Base-by-base conservation (phyloP, 2,888 invertebrate genomes). In the Byasa hedistus region DNA sequence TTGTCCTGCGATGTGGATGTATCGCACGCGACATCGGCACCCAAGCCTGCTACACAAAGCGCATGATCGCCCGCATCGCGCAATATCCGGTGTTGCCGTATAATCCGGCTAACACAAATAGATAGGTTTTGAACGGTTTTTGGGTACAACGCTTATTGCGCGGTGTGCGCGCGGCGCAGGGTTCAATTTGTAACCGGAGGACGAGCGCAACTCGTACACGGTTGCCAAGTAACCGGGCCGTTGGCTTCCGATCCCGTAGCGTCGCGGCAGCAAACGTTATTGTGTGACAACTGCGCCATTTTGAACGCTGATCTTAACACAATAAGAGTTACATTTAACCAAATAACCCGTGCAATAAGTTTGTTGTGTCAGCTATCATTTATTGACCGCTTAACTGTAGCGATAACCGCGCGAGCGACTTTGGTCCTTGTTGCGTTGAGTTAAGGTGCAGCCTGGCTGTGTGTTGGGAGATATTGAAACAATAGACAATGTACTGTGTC, bases 141-240 rank as follows among this genome's bases (percentile, higher is more conserved):
- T 70, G 68, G 70, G 73, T 74, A 72, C 76, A 73, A 75, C 74
- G 70, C 70, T 72, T 70, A 73, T 72, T 72, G 69, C 55, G 52
- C 48, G 39, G 54, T 72, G 64, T 56, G 12, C 0, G 12, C 8
- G 32, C 19, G 54, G 10, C 44, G 64, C 70, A 71, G 66, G 61
- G 72, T 72, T 62, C 66, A 75, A 75, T 72, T 74, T 72, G 71
- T 72, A 72, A 73, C 72, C 68, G 67, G 74, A 75, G 70, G 75
- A 73, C 72, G 70, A 70, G 71, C 74, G 73, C 71, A 71, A 73
- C 70, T 72, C 70, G 71, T 68, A 68, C 73, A 81, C 81, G 81
- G 85, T 81, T 86, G 81, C 80, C 79, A 76, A 75, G 82, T 75
- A 76, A 81, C 78, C 32, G 72, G 73, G 73, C 77, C 79, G 78